Conservation (phyloP, 2,113 vertebrate genomes). For the Ovis aries region ARS-UI_Ramb_v3.0 NC_056074.1:28042501-28043000, state of each 20-base stretch:
- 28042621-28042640: neutral
- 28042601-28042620: neutral
- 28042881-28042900: neutral
- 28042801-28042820: neutral
- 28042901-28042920: neutral
- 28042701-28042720: neutral
- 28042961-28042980: neutral
- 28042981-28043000: neutral
- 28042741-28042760: neutral
- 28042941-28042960: neutral
- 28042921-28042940: rapidly evolving
- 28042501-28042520: neutral
- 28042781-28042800: neutral
- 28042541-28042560: neutral
- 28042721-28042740: neutral
- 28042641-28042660: neutral
- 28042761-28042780: neutral
- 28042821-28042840: neutral
- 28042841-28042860: neutral
- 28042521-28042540: neutral
- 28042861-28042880: neutral
- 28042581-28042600: neutral
- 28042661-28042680: neutral
- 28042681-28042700: neutral
- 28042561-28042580: rapidly evolving